These are phyloP conservation scores for Lithosia quadra DNA, from an alignment of 2,888 invertebrate genomes.

Conservation along the genomic window DNA sequence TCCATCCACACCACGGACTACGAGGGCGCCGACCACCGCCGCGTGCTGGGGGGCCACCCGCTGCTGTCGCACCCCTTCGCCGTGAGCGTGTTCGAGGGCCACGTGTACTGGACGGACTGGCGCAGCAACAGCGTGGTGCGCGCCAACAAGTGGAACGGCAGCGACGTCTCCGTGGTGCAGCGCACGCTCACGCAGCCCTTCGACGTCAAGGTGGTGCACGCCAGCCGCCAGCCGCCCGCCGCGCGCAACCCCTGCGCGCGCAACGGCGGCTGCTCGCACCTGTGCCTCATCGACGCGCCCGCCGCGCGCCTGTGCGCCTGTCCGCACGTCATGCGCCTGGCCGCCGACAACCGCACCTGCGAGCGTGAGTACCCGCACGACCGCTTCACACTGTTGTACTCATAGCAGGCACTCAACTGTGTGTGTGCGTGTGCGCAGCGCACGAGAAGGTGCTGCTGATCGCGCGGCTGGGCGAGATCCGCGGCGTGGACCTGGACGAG, in stretches of 20 bases:
- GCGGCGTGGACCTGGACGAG: constrained; percentile 93
- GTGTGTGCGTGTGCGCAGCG: constrained; percentile 72
- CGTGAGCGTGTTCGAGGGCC: constrained; percentile 93
- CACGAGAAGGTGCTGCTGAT: constrained; percentile 94
- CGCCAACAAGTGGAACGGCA: constrained; percentile 94
- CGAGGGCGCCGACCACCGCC: constrained; percentile 91
- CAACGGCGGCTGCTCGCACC: constrained; percentile 93
- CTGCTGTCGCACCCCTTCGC: constrained; percentile 96
- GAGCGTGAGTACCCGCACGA: constrained; percentile 47
- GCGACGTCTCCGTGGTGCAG: constrained; percentile 92
- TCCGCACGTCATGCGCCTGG: constrained; percentile 94
- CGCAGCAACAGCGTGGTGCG: constrained; percentile 94
- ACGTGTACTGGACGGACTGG: constrained; percentile 98
- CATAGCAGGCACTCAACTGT: too few relatives aligned
- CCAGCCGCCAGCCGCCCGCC: constrained; percentile 73
- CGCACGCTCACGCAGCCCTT: constrained; percentile 95
- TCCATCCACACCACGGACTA: constrained; percentile 95
- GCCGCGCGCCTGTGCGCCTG: constrained; percentile 91
- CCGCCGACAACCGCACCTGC: constrained; percentile 84
- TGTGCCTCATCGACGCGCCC: constrained; percentile 91
- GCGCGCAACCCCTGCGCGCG: constrained; percentile 89
- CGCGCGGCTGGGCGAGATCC: constrained; percentile 91
- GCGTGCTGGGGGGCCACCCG: constrained; percentile 91
- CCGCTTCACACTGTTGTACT: not conserved
- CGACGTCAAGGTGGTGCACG: constrained; percentile 90